Conservation (phyloP, 2,888 invertebrate genomes). For the Scaptomyza tumidula region DNA sequence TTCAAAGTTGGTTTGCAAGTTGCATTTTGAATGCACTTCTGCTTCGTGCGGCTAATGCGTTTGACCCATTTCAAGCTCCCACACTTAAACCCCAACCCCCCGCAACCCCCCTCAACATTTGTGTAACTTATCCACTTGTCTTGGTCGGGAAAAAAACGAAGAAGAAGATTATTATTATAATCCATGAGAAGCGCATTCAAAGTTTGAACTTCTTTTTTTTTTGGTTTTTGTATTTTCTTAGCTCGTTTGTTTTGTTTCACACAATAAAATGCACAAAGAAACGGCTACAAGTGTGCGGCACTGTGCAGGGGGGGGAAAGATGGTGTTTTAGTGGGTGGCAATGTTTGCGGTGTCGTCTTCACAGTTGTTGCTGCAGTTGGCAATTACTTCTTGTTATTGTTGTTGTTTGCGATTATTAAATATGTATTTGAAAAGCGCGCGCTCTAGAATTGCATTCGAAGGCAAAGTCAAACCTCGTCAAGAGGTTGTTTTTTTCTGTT, state of each 20-base stretch:
- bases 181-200: slow-evolving; percentile 74
- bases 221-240: slow-evolving; percentile 9
- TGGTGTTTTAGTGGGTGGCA: background rate
- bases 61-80: slow-evolving; percentile 70
- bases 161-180: slow-evolving; percentile 50
- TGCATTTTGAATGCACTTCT: slow-evolving; percentile 69
- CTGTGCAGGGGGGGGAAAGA: background rate
- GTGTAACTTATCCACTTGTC: slow-evolving; percentile 40
- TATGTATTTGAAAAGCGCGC: slow-evolving; percentile 69
- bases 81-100: slow-evolving; percentile 27
- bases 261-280: slow-evolving; percentile 69
- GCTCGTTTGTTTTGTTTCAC: slow-evolving; percentile 43
- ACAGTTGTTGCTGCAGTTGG: slow-evolving; percentile 43
- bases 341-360: slow-evolving; percentile 26
- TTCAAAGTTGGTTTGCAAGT: slow-evolving; percentile 61
- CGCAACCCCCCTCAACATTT: background rate
- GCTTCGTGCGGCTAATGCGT: slow-evolving; percentile 59
- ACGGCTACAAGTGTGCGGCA: slow-evolving; percentile 12
- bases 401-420: slow-evolving; percentile 68
- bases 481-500: slow-evolving; percentile 43
- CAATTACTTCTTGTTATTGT: slow-evolving; percentile 55
- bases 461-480: slow-evolving; percentile 48
- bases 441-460: slow-evolving; percentile 62
- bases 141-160: slow-evolving; percentile 12
- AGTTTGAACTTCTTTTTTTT: slow-evolving; percentile 64